Base-by-base conservation (phyloP, 2,888 invertebrate species). In the Phymatocera aterrima region DNA sequence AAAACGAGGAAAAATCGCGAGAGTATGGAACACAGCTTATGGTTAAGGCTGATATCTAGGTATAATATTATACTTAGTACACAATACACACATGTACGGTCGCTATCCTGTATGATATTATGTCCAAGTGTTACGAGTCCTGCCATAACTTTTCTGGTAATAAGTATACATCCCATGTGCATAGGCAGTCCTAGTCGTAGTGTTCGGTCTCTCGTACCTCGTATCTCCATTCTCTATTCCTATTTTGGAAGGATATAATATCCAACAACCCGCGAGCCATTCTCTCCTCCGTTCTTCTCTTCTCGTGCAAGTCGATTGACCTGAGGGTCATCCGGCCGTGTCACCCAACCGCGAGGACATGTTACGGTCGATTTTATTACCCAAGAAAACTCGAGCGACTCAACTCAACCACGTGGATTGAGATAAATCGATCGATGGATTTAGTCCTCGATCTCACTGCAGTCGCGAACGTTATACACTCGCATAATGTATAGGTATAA, bases 361-460 rank as follows among this genome's bases (percentile, higher is more conserved):
- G 72, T 72, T 72, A 48, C 72, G 48, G 34, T 15, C 34, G 51
- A 72, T 72, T 72, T 72, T 72, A 72, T 72, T 72, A 21, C 72
- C 51, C 24, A 31, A 18, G 43, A 68, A 68, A 64, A 64, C 37
- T 37, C 37, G 34, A n/a, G 34, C 8, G 8, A 18, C 34, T 34
- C 28, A 46, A n/a, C 28, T n/a, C n/a, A n/a, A n/a, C n/a, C n/a
- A n/a, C 43, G 28, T 43, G 21, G 43, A 68, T 68, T 68, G 68
- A 68, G 68, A 68, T 68, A 68, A 68, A 46, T 68, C 68, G 68
- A 68, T 15, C 1, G 15, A 8, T 28, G 46, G 5, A 24, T 12
- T 21, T 24, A 31, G 61, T n/a, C 12, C 28, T n/a, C 34, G 6
- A 15, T 37, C 12, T 61, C 8, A 57, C 8, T 15, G n/a, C 46